Evolutionary conservation across 2,797 vertebrate species (phyloP).

Genomic region (Rallus crepitans): DNA sequence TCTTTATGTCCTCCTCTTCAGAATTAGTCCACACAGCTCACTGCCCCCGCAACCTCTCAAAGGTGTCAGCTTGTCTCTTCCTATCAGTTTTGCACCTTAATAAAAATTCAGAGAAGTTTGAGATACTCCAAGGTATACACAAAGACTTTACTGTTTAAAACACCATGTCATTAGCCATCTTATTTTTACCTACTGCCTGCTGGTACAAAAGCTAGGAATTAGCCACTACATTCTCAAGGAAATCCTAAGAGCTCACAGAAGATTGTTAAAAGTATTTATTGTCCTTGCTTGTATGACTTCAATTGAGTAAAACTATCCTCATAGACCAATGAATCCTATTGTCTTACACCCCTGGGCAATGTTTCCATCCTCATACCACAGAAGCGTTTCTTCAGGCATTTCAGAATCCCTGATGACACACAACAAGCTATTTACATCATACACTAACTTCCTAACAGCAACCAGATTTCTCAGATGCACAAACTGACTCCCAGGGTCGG

Average conservation of each 20-base stretch:
- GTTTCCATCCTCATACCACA: neutral
- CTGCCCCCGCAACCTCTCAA: neutral
- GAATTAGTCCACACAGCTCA: neutral
- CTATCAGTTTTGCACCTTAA: conserved; percentile 17
- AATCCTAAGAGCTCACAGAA: neutral
- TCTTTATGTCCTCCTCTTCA: neutral
- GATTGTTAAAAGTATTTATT: neutral
- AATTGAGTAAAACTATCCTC: neutral
- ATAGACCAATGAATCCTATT: neutral
- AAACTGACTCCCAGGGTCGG: neutral
- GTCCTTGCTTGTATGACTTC: neutral
- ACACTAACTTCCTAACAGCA: neutral
- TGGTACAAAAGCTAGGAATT: neutral
- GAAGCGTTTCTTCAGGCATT: neutral
- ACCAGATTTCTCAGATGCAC: neutral
- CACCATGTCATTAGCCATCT: accelerated
- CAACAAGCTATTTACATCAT: accelerated
- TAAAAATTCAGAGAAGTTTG: neutral
- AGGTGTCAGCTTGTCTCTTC: neutral
- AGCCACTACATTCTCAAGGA: accelerated
- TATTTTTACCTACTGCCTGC: neutral
- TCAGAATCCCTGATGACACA: neutral
- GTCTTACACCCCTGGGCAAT: neutral
- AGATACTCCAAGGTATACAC: neutral
- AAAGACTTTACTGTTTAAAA: neutral